Base-by-base conservation (phyloP, 2,888 invertebrate genomes). In the Agrenia bidenticulata region DNA sequence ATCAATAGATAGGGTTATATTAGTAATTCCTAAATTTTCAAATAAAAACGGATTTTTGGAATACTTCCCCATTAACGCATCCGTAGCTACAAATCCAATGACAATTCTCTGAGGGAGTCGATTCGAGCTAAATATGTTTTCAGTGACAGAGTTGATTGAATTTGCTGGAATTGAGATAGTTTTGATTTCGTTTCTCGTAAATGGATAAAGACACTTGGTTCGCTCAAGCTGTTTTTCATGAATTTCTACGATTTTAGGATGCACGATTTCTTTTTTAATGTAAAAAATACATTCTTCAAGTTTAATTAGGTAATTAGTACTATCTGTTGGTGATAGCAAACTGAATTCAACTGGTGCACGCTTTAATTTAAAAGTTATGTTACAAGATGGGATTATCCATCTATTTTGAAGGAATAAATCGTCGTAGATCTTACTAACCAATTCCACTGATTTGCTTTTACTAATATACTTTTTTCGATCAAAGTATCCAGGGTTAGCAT, bases 161-260 rank as follows among this genome's bases (percentile, higher is more conserved):
- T 27, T 27, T 27, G 21, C 4, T 2, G 55, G 26, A 27, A 55
- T 32, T 2, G 27, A 27, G 4, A 55, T n/a, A 9, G 32, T 27
- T 55, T 55, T 55, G 11, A 55, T 55, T 55, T 55, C 27, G 27
- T 55, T 55, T 9, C 26, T 11, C 7, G 27, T 55, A n/a, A 27
- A 27, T 2, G 55, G 55, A 27, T 55, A 55, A 13, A 55, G n/a
- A 2, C 27, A 26, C 26, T 55, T 55, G 2, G 26, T 13, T n/a
- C 27, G 24, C 2, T 27, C 27, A 2, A 55, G n/a, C 11, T 2
- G 2, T n/a, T 32, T 26, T 27, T 55, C 55, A 55, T 55, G 55
- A 26, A 55, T 9, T n/a, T 55, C 27, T 4, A 55, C 55, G 2
- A 55, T 27, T 19, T 5, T 55, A n/a, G 55, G 19, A 2, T 26